Evolutionary conservation across 2,888 invertebrate species (phyloP).

Genomic region (Meteorus colon): DNA sequence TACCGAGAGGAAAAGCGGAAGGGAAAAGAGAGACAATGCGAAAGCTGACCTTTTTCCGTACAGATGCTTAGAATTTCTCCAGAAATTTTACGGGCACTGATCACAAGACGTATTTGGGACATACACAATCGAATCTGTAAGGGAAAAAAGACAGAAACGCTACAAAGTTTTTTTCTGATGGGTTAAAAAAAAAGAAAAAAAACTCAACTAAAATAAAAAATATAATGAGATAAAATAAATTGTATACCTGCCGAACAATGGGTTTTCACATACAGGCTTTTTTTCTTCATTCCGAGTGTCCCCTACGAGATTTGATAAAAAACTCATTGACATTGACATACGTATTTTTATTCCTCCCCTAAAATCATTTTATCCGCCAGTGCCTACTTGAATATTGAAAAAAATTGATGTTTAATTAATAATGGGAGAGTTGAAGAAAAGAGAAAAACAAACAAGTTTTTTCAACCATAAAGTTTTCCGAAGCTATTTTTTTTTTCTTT

Average conservation of each 20-base stretch:
- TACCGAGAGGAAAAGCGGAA: neutral
- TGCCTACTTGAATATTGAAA: neutral
- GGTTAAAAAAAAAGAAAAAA: neutral
- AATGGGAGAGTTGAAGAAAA: neutral
- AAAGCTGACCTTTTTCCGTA: neutral
- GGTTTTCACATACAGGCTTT: slow-evolving; percentile 25
- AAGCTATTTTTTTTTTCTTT: neutral
- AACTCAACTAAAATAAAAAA: neutral
- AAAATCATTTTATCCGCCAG: neutral
- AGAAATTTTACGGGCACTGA: neutral
- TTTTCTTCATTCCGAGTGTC: neutral
- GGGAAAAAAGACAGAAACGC: neutral
- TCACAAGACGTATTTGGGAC: neutral
- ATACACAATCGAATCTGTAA: slow-evolving; percentile 7
- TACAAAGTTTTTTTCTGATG: neutral
- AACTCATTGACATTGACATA: neutral
- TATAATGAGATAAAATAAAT: neutral
- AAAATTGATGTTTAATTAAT: neutral
- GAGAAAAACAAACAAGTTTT: neutral
- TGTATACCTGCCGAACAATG: slow-evolving; percentile 21
- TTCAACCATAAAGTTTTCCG: neutral
- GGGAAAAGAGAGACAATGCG: neutral
- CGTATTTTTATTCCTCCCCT: neutral
- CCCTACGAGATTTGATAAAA: neutral
- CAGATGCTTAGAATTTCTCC: neutral